Base-by-base conservation (phyloP, 2,888 invertebrate species). In the Limenitis camilla region DNA sequence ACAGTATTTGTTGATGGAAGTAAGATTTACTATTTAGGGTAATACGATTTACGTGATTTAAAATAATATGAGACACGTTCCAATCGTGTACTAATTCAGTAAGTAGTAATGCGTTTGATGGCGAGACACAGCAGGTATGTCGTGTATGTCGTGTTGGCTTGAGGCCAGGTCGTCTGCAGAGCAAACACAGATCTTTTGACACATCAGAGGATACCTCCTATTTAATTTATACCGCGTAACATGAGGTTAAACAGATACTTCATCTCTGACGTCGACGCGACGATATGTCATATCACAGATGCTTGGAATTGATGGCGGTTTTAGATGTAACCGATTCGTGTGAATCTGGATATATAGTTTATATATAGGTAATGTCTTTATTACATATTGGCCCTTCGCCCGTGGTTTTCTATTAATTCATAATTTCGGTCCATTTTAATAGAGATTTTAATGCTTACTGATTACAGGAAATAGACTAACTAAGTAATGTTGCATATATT, bases 111-210 rank as follows among this genome's bases (percentile, higher is more conserved):
- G 45, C 47, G 52, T 57, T 57, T 45, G 55, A 63, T 59, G 55
- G 52, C 49, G 39, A 54, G 50, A 56, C 56, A 56, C 52, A 50
- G 56, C 53, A 49, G 52, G 52, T 52, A 54, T 54, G 55, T 50
- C 55, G 49, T 49, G 55, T 52, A 44, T 48, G 27, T 56, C 58
- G 62, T 47, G 30, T 56, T 63, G 63, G 63, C 61, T 30, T 33
- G 28, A 10, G 40, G 58, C 63, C 63, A 63, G 53, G 27, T 29
- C 49, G 61, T 58, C 58, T 60, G 52, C 55, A 45, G 41, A 41
- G 11, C 44, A 42, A 42, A 41, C 39, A 46, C 42, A 54, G 52
- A 55, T 53, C 50, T 52, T 43, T 56, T 52, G 60, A 58, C 53
- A 61, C 50, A 53, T 56, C 56, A 53, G 55, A 55, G 52, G 45